Percentiles rank a stretch among this genome's conserved stretches.
Conservation (phyloP, 2,113 vertebrate genomes). For the Solea senegalensis region DNA sequence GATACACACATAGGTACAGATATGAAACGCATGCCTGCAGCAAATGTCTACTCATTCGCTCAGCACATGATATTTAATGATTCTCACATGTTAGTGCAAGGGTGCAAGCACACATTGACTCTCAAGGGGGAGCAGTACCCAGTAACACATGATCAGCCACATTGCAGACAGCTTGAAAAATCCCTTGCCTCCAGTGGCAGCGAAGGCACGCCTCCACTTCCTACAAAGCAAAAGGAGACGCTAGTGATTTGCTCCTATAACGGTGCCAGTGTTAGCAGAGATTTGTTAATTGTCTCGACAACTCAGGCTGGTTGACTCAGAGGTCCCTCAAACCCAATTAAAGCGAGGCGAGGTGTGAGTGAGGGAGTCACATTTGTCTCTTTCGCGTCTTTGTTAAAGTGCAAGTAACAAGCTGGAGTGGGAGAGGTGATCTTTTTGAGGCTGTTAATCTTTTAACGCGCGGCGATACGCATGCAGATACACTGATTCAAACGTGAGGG, state of each 20-base stretch:
- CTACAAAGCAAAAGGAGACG: background rate
- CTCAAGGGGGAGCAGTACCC: conserved; percentile 21
- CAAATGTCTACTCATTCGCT: conserved; percentile 4
- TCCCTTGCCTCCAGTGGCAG: background rate
- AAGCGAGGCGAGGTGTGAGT: conserved; percentile 35
- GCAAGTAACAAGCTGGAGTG: conserved; percentile 12
- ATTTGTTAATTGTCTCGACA: conserved; percentile 48
- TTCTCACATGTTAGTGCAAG: conserved; percentile 38
- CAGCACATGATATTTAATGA: conserved; percentile 40
- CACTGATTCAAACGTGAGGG: conserved; percentile 37
- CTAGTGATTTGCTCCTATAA: conserved; percentile 4
- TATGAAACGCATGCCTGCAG: background rate
- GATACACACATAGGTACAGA: conserved; percentile 1
- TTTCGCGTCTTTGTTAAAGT: conserved; percentile 1
- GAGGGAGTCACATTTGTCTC: conserved; percentile 23
- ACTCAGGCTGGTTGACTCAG: conserved; percentile 4
- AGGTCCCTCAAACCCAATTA: conserved; percentile 41
- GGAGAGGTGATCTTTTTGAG: conserved; percentile 50
- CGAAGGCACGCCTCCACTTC: background rate
- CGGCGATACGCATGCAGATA: conserved; percentile 28
- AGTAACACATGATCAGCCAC: conserved; percentile 54
- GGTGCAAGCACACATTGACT: conserved; percentile 42
- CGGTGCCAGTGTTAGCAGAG: conserved; percentile 1
- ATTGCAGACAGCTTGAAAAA: conserved; percentile 29
- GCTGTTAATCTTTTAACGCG: conserved; percentile 33